A percentile compares a stretch with the other conserved stretches of the same genome.
Conservation (phyloP, 1,140 invertebrate genomes). For the Drosophila punjabiensis region DNA sequence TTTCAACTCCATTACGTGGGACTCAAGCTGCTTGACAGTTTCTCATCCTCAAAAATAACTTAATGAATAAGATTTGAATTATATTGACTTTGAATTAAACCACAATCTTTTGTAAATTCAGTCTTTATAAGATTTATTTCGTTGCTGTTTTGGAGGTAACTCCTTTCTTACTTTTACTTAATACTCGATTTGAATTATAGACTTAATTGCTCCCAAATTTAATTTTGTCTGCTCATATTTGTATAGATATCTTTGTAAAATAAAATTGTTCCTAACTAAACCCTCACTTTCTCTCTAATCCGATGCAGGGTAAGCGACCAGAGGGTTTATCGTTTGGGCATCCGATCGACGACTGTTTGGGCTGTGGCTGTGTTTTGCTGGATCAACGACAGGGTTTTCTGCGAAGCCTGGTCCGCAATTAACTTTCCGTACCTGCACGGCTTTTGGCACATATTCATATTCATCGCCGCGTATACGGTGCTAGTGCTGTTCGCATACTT, state of each 20-base stretch:
- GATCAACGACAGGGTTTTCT: constrained; percentile 92
- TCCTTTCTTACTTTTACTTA: no score
- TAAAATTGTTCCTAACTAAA: not conserved
- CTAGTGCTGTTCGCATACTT: constrained; percentile 92
- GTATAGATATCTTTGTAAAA: not conserved
- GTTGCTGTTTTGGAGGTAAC: no score
- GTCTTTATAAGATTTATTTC: no score
- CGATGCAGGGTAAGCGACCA: constrained; percentile 87
- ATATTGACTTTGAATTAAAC: no score
- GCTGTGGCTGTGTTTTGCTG: constrained; percentile 90
- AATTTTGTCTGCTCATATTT: not conserved
- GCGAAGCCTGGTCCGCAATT: constrained; percentile 90
- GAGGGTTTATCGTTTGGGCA: constrained; percentile 89
- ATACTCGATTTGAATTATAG: no score
- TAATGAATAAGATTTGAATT: not conserved
- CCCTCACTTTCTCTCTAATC: constrained; percentile 51
- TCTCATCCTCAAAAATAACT: not conserved
- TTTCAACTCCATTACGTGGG: no score
- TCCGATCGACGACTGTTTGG: constrained; percentile 89
- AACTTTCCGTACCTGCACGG: constrained; percentile 93
- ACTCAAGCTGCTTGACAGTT: no score
- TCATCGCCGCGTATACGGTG: constrained; percentile 91
- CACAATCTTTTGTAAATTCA: no score
- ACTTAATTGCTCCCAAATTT: not conserved
- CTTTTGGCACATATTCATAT: constrained; percentile 93